Conservation (phyloP, 2,113 vertebrate species). For the Rhabdornis inornatus region DNA sequence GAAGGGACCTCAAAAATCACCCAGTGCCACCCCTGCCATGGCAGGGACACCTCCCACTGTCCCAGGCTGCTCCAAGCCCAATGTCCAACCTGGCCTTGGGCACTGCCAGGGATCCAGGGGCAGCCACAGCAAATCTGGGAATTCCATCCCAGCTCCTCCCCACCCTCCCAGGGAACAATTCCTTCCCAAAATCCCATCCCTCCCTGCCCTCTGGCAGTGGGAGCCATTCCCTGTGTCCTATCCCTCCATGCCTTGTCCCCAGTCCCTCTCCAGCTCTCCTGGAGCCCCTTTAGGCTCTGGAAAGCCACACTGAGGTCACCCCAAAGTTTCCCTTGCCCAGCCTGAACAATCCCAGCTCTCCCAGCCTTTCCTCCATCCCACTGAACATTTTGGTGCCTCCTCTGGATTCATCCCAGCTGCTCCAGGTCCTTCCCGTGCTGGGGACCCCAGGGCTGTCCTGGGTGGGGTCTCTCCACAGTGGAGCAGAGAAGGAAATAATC, state of each 20-base stretch:
- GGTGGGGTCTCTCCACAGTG: not conserved
- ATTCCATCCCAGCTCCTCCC: not conserved
- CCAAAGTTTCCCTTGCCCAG: not conserved
- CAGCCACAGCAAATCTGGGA: not conserved
- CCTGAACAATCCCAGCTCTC: not conserved
- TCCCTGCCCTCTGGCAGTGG: rapidly evolving
- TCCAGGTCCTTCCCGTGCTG: not conserved
- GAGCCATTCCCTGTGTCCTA: not conserved
- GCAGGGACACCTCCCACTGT: not conserved
- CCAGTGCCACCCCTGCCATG: not conserved
- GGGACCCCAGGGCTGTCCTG: not conserved
- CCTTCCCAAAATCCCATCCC: not conserved
- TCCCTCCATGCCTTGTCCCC: not conserved
- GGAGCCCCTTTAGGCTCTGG: rapidly evolving
- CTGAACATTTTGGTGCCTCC: not conserved
- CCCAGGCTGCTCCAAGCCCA: not conserved
- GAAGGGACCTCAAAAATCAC: rapidly evolving
- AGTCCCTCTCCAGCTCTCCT: not conserved
- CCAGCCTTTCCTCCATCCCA: not conserved
- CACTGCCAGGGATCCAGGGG: not conserved
- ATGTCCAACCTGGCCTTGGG: not conserved
- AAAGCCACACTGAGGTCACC: rapidly evolving
- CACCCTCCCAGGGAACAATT: not conserved
- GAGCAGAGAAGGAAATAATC: not conserved
- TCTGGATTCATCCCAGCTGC: not conserved